phyloP scores from a whole-genome alignment of 2,888 invertebrate genomes.

The Caenorhabditis afra region DNA sequence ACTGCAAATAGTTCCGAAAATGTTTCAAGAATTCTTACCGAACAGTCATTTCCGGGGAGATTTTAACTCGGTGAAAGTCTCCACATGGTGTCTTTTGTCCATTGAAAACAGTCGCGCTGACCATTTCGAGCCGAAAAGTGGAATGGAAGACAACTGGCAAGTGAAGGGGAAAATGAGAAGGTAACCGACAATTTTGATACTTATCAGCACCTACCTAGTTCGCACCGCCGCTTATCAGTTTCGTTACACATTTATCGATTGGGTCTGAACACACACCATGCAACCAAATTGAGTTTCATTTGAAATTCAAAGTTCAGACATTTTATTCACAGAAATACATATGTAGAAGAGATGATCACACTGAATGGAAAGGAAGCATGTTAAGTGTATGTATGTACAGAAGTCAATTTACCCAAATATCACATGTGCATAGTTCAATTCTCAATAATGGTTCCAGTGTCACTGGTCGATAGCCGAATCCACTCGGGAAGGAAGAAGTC shows the following conservation, averaged over 20 bases:
- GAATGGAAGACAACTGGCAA: too few species aligned
- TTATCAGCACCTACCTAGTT: conserved; percentile 8
- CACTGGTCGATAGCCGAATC: conserved; percentile 13
- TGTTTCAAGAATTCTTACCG: background rate
- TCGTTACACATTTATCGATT: background rate
- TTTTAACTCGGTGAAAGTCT: background rate
- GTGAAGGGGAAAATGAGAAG: background rate
- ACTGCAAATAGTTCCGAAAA: background rate
- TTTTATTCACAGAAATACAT: background rate
- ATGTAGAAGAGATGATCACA: background rate
- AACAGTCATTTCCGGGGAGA: background rate
- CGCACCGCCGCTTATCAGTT: background rate
- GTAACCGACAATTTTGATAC: background rate
- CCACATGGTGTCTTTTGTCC: background rate
- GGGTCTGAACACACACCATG: background rate
- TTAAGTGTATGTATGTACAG: too few species aligned
- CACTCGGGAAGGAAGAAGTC: conserved; percentile 39
- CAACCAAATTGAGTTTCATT: background rate
- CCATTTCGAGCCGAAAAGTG: background rate
- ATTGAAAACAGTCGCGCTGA: background rate
- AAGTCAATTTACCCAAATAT: too few species aligned
- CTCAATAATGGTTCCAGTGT: background rate
- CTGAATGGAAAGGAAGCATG: background rate
- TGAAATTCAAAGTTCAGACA: background rate
- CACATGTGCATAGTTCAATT: too few species aligned